Percentiles rank a stretch among this genome's conserved stretches.
These are phyloP conservation scores for Megaceryle maxima DNA, from an alignment of 2,113 vertebrate species.

Conservation along the genomic window DNA sequence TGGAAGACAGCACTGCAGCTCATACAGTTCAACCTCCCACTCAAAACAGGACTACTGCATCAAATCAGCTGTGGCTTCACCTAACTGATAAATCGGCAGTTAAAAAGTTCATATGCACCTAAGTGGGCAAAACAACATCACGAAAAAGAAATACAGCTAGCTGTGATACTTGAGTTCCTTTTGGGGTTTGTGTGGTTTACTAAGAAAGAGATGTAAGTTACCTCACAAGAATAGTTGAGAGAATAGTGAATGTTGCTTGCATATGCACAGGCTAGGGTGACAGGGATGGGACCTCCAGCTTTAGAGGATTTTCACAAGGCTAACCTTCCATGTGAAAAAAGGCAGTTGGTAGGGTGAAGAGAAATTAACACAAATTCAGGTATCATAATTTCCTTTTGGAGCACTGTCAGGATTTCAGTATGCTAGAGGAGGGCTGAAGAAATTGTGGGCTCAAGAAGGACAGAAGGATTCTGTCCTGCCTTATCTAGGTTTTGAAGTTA, in stretches of 20 bases:
- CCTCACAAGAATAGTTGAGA: not conserved
- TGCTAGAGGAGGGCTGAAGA: not conserved
- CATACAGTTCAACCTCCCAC: not conserved
- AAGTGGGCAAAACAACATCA: not conserved
- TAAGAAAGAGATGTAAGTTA: not conserved
- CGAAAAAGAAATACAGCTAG: not conserved
- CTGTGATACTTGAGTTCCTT: not conserved
- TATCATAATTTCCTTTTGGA: not conserved
- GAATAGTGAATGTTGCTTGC: not conserved
- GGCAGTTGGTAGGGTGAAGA: not conserved
- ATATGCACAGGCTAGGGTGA: not conserved
- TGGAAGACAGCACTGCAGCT: not conserved
- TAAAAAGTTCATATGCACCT: not conserved
- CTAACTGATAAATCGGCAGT: not conserved
- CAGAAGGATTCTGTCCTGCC: not conserved
- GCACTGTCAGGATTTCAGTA: not conserved
- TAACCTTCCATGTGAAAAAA: not conserved
- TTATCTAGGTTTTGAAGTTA: not conserved
- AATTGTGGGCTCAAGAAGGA: not conserved
- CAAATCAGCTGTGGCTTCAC: not conserved
- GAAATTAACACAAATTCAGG: fast-evolving
- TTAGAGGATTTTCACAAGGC: not conserved
- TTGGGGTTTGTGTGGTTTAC: not conserved
- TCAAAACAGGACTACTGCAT: not conserved
- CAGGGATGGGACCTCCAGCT: not conserved